Conservation (phyloP, 1,140 invertebrate genomes). For the Hyles euphorbiae region DNA sequence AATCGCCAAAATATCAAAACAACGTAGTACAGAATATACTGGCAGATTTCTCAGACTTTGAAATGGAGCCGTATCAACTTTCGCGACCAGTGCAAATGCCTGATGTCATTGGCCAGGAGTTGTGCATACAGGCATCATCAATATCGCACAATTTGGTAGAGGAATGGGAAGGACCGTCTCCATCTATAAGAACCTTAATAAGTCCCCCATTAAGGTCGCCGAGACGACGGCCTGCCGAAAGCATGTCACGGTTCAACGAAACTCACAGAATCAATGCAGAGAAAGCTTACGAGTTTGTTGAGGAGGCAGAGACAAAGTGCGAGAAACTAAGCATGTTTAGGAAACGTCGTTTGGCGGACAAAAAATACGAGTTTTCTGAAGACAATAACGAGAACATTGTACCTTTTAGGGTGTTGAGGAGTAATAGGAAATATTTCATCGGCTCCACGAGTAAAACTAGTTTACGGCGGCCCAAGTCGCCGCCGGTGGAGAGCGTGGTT, state of each 20-base stretch:
- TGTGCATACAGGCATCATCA: constrained; percentile 71
- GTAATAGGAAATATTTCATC: constrained; percentile 73
- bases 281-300: constrained; percentile 90
- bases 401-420: constrained; percentile 79
- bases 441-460: constrained; percentile 53
- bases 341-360: constrained; percentile 89
- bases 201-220: constrained; percentile 69
- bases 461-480: constrained; percentile 58
- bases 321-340: constrained; percentile 89
- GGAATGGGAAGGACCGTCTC: constrained; percentile 71
- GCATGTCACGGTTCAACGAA: constrained; percentile 73
- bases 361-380: constrained; percentile 93
- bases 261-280: constrained; percentile 79
- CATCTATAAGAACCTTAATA: constrained; percentile 69
- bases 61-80: constrained; percentile 64
- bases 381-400: constrained; percentile 91
- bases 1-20: constrained; percentile 65
- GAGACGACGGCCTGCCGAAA: constrained; percentile 63
- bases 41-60: constrained; percentile 71
- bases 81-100: constrained; percentile 62
- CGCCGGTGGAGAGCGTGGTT: constrained; percentile 60
- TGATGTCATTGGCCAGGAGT: constrained; percentile 68
- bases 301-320: constrained; percentile 85
- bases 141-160: constrained; percentile 69
- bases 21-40: constrained; percentile 70